These are phyloP conservation scores for Schizaphis graminum DNA, from an alignment of 2,888 invertebrate species.

Conservation along the genomic window DNA sequence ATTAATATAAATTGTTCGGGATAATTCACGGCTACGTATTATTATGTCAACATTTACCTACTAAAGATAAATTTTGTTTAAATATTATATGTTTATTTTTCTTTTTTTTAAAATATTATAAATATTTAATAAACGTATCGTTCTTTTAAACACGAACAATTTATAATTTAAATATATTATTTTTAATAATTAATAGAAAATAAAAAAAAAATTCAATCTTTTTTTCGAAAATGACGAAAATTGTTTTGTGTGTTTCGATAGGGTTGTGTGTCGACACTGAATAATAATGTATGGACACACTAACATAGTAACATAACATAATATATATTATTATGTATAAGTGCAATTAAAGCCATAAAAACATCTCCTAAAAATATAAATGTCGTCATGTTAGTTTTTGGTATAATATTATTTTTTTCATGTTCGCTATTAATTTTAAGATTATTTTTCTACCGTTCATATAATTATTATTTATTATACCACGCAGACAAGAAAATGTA, in stretches of 20 bases:
- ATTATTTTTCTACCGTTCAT: not conserved
- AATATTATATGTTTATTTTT: not conserved
- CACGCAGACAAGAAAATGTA: not conserved
- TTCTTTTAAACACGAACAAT: not conserved
- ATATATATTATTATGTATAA: too few species aligned
- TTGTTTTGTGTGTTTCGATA: not conserved
- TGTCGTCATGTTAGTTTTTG: not conserved
- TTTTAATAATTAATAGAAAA: too few species aligned
- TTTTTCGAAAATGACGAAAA: not conserved
- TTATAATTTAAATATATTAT: not conserved
- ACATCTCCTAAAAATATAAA: too few species aligned
- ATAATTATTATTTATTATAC: not conserved
- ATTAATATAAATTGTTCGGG: not conserved
- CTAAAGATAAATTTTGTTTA: not conserved
- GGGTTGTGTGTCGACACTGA: not conserved
- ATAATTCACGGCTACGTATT: not conserved
- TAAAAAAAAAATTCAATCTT: not conserved
- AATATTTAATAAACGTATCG: too few species aligned
- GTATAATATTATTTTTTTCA: not conserved
- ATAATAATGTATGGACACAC: not conserved
- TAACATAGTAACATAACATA: too few species aligned
- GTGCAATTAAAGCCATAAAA: too few species aligned
- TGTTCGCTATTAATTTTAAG: not conserved
- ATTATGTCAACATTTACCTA: not conserved
- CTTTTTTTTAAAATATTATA: not conserved